phyloP scores from a whole-genome alignment of 2,888 invertebrate genomes.

The Cheiracanthium punctorium region DNA sequence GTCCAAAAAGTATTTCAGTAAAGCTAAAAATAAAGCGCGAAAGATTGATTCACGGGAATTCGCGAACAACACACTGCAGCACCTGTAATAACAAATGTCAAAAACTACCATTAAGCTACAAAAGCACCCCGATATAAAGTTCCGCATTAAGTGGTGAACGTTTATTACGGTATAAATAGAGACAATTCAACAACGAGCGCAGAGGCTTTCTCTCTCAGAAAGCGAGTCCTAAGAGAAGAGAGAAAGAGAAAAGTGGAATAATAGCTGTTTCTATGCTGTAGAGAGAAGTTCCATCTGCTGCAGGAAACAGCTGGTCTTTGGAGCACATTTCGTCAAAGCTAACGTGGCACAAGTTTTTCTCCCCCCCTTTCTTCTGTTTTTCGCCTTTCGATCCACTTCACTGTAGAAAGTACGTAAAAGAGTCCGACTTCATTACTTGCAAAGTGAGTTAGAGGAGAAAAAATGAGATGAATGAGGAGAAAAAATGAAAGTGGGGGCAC shows the following conservation, averaged over 20 bases:
- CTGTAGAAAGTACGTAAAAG: not conserved
- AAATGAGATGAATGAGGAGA: too few species aligned
- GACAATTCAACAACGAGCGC: not conserved
- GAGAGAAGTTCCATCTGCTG: slow-evolving; percentile 40
- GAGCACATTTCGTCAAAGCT: slow-evolving; percentile 8
- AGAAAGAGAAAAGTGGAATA: too few species aligned
- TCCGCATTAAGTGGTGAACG: not conserved
- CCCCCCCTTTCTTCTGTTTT: too few species aligned
- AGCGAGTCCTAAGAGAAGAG: too few species aligned
- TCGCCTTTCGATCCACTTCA: not conserved
- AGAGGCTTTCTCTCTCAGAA: not conserved
- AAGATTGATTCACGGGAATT: too few species aligned
- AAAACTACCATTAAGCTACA: too few species aligned
- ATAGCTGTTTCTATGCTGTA: slow-evolving; percentile 12
- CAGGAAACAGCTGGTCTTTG: slow-evolving; percentile 36
- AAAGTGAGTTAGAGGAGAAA: not conserved
- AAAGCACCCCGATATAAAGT: too few species aligned
- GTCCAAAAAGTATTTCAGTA: too few species aligned
- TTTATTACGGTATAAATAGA: not conserved
- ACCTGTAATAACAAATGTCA: too few species aligned
- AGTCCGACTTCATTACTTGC: not conserved
- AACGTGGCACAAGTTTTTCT: not conserved
- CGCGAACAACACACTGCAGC: too few species aligned
- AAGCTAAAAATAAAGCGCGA: too few species aligned
- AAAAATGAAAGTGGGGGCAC: too few species aligned